Conservation (phyloP, 2,888 invertebrate species). For the Branchipolynoe longqiensis region DNA sequence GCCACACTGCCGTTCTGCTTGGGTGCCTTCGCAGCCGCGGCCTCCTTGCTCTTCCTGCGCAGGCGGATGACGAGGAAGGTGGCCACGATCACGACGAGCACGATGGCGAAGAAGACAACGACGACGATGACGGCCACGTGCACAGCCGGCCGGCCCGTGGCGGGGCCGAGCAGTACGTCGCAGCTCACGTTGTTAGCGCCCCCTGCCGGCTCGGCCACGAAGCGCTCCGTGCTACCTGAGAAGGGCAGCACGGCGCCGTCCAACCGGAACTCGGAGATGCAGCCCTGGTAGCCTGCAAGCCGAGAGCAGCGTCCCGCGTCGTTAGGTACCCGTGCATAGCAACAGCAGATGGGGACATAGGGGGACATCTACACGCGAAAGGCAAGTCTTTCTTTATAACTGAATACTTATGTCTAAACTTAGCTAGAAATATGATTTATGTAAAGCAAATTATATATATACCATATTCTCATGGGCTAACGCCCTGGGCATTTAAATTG, state of each 20-base stretch:
- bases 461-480: too few species aligned
- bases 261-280: constrained; percentile 92
- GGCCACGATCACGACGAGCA: constrained; percentile 75
- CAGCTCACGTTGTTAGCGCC: constrained; percentile 53
- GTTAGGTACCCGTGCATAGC: too few species aligned
- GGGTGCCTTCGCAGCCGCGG: constrained; percentile 39
- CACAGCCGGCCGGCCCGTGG: constrained; percentile 1
- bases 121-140: constrained; percentile 95
- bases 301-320: too few species aligned
- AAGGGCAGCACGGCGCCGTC: constrained; percentile 95
- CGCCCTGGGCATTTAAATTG: too few species aligned
- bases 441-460: too few species aligned
- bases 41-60: constrained; percentile 90
- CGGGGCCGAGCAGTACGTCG: constrained; percentile 1
- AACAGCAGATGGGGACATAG: too few species aligned
- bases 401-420: too few species aligned
- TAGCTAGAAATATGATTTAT: too few species aligned
- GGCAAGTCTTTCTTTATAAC: too few species aligned
- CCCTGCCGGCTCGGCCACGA: constrained; percentile 73
- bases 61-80: constrained; percentile 90
- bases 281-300: constrained; percentile 89
- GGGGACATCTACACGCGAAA: too few species aligned
- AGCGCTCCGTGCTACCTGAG: constrained; percentile 88
- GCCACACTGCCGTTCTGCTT: constrained; percentile 84
- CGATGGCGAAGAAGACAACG: constrained; percentile 94